A percentile compares a stretch with the other conserved stretches of the same genome.
Conservation (phyloP, 2,113 vertebrate species). For the Amphiprion percula region DNA sequence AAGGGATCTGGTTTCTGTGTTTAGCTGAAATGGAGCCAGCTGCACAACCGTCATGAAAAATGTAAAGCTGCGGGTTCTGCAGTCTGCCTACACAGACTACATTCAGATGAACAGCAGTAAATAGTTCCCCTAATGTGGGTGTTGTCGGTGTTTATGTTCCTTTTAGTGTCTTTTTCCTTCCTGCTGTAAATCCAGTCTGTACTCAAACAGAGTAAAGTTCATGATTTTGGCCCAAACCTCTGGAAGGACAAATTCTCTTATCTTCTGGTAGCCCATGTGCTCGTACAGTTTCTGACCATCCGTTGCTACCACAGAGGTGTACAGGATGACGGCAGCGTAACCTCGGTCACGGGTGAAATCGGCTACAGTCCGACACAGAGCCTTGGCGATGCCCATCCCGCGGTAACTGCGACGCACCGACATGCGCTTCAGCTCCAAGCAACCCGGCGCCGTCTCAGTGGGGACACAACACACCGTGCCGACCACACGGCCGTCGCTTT, state of each 20-base stretch:
- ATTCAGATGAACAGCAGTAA: too few relatives aligned
- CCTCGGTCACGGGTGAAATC: conserved; percentile 79
- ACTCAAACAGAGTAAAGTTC: conserved; percentile 82
- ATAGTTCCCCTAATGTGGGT: too few relatives aligned
- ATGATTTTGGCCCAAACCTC: conserved; percentile 61
- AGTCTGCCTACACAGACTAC: too few relatives aligned
- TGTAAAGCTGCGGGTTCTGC: too few relatives aligned
- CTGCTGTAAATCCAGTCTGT: conserved; percentile 78
- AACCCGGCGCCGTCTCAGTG: background rate
- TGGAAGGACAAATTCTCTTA: conserved; percentile 62
- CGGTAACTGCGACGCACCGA: conserved; percentile 78
- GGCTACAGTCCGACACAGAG: conserved; percentile 75
- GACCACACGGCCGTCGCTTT: conserved; percentile 78
- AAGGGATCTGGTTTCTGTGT: too few relatives aligned
- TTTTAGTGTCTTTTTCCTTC: conserved; percentile 27
- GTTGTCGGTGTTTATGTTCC: background rate
- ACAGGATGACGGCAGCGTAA: conserved; percentile 71
- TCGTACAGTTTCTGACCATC: conserved; percentile 85
- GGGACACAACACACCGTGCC: conserved; percentile 80
- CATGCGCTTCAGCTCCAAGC: conserved; percentile 84
- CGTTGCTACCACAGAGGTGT: conserved; percentile 83
- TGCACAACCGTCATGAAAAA: too few relatives aligned
- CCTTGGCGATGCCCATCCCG: conserved; percentile 81
- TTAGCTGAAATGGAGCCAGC: too few relatives aligned
- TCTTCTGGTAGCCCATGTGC: conserved; percentile 77